phyloP scores from a whole-genome alignment of 2,797 vertebrate genomes.

The Limnodromus scolopaceus region DNA sequence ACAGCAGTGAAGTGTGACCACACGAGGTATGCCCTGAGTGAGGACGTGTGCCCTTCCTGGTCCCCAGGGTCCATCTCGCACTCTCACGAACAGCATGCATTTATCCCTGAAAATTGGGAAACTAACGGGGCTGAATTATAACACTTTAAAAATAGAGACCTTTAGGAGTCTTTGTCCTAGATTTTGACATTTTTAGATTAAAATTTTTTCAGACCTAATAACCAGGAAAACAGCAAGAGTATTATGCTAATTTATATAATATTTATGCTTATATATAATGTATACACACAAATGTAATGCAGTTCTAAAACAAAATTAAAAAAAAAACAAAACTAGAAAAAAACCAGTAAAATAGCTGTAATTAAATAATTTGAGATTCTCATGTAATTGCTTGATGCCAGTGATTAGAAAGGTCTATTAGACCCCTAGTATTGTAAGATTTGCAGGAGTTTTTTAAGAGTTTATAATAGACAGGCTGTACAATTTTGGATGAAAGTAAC shows the following conservation, averaged over 20 bases:
- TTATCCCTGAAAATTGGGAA: not conserved
- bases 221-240: not conserved
- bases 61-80: rapidly evolving
- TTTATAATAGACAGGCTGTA: not conserved
- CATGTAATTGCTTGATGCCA: not conserved
- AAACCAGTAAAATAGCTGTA: not conserved
- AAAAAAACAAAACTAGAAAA: not conserved
- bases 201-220: not conserved
- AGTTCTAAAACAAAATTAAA: not conserved
- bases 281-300: not conserved
- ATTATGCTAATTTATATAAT: not conserved
- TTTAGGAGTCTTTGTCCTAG: not conserved
- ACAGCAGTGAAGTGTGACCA: not conserved
- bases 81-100: not conserved
- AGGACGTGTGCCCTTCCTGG: not conserved
- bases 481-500: not conserved
- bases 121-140: not conserved
- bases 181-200: not conserved
- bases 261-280: not conserved
- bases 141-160: not conserved
- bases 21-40: rapidly evolving
- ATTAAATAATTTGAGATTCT: not conserved
- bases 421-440: not conserved
- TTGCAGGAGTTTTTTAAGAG: not conserved
- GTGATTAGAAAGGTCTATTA: not conserved